Evolutionary conservation across 2,888 invertebrate species (phyloP).

Genomic region (Ctena decussata): DNA sequence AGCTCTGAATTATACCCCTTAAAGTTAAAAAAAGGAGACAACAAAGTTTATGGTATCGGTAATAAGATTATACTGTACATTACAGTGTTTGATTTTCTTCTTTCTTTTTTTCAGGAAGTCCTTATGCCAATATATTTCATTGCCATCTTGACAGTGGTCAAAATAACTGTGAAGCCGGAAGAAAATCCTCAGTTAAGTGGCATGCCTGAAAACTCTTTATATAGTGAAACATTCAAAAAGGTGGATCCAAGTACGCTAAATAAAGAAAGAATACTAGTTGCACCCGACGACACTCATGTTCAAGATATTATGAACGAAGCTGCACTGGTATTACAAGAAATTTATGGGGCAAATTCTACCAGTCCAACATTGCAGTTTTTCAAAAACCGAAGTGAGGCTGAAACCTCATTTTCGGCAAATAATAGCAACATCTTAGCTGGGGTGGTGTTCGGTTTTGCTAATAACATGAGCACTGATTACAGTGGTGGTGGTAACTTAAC

Average conservation of each 20-base stretch:
- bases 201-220: background rate
- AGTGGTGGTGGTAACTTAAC: constrained; percentile 37
- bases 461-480: constrained; percentile 26
- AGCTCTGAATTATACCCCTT: no score
- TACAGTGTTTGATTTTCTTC: background rate
- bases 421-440: constrained; percentile 89
- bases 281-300: constrained; percentile 72
- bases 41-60: no score
- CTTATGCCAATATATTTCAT: constrained; percentile 93
- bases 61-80: no score
- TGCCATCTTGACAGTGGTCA: constrained; percentile 91
- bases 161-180: constrained; percentile 60
- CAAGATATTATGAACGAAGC: constrained; percentile 58
- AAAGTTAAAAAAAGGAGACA: no score
- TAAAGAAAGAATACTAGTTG: constrained; percentile 67
- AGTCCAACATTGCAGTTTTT: constrained; percentile 88
- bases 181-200: background rate
- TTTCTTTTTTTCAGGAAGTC: constrained; percentile 90
- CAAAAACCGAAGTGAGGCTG: constrained; percentile 90
- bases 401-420: constrained; percentile 91
- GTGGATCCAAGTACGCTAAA: background rate
- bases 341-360: constrained; percentile 5
- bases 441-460: constrained; percentile 87
- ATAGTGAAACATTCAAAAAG: background rate
- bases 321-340: constrained; percentile 21